A percentile compares a stretch with the other conserved stretches of the same genome.
These are phyloP conservation scores for Leptura quadrifasciata DNA, from an alignment of 2,888 invertebrate genomes.

Conservation along the genomic window DNA sequence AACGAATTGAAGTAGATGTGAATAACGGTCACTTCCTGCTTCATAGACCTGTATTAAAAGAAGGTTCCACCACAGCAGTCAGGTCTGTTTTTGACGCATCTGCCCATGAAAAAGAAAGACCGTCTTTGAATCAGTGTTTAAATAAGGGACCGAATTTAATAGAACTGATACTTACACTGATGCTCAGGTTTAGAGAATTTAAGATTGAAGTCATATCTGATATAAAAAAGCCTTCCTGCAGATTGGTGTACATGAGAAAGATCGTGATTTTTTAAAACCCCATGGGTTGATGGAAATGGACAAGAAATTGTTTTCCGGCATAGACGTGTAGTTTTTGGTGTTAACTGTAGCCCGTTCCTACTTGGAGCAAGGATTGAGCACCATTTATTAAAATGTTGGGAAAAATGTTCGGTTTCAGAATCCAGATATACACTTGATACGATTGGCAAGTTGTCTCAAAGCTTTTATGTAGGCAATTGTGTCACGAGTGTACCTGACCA, in stretches of 20 bases:
- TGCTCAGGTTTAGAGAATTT: slow-evolving; percentile 48
- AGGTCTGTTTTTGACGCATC: slow-evolving; percentile 35
- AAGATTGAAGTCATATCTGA: slow-evolving; percentile 55
- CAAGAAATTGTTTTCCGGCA: slow-evolving; percentile 22
- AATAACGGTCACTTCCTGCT: slow-evolving; percentile 21
- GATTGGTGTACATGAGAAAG: slow-evolving; percentile 51
- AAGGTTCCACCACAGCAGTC: slow-evolving; percentile 24
- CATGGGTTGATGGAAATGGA: slow-evolving; percentile 37
- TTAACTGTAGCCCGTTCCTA: slow-evolving; percentile 33
- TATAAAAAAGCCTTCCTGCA: slow-evolving; percentile 64
- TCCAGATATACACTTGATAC: slow-evolving; percentile 25
- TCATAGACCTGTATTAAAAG: slow-evolving; percentile 30
- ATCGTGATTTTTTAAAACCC: slow-evolving; percentile 24
- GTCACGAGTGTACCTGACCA: slow-evolving; percentile 12
- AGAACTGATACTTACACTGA: slow-evolving; percentile 37
- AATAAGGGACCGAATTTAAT: slow-evolving; percentile 45
- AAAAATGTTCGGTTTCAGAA: background rate
- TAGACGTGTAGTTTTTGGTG: slow-evolving; percentile 38
- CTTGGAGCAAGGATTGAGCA: slow-evolving; percentile 30
- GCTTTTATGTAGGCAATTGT: slow-evolving; percentile 28
- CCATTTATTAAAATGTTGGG: slow-evolving; percentile 23
- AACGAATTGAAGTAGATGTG: slow-evolving; percentile 10
- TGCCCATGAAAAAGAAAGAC: slow-evolving; percentile 20
- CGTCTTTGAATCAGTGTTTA: slow-evolving; percentile 43
- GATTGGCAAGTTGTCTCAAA: slow-evolving; percentile 16